Evolutionary conservation across 2,113 vertebrate species (phyloP).

Genomic region (Cyprinus carpio): DNA sequence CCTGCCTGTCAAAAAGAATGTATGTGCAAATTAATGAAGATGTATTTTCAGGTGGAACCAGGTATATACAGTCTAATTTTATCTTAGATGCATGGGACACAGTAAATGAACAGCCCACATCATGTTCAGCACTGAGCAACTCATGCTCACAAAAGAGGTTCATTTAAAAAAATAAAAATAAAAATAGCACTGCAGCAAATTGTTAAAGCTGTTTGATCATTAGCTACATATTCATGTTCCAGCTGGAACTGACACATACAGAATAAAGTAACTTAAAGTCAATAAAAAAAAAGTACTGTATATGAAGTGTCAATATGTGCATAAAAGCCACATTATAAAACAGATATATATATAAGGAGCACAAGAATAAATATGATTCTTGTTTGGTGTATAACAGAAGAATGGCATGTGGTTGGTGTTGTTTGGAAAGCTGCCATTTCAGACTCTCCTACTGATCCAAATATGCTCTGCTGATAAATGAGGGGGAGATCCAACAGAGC

Average conservation of each 20-base stretch:
- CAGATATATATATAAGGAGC: no score
- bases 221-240: not conserved
- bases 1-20: not conserved
- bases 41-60: not conserved
- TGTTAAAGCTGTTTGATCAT: not conserved
- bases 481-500: not conserved
- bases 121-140: not conserved
- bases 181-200: not conserved
- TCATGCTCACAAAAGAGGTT: not conserved
- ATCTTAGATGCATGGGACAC: not conserved
- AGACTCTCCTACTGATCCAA: slow-evolving; percentile 1
- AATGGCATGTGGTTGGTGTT: slow-evolving; percentile 33
- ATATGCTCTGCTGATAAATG: slow-evolving; percentile 30
- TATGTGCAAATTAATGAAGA: not conserved
- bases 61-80: not conserved
- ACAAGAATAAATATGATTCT: not conserved
- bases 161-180: not conserved
- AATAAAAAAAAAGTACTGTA: slow-evolving; percentile 3
- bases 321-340: not conserved
- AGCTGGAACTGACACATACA: not conserved
- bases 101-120: not conserved
- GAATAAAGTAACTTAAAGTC: not conserved
- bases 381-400: slow-evolving; percentile 16
- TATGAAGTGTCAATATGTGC: not conserved
- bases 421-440: slow-evolving; percentile 36